phyloP scores from a whole-genome alignment of 1,140 invertebrate genomes.

The Hydropsyche tenuis region DNA sequence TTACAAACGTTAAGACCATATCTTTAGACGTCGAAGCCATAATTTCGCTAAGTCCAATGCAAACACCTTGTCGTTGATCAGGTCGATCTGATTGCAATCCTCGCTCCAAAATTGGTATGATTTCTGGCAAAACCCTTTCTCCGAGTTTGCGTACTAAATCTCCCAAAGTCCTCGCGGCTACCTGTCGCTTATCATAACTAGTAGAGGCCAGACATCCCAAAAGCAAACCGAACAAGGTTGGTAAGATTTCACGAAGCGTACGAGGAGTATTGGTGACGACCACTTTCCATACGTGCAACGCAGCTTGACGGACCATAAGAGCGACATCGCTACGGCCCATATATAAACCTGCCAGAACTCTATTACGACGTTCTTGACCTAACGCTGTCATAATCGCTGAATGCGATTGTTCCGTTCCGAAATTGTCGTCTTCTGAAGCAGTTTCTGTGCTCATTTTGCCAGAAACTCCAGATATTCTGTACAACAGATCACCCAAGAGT shows the following conservation, averaged over 20 bases:
- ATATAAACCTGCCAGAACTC: constrained; percentile 94
- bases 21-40: constrained; percentile 95
- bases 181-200: constrained; percentile 94
- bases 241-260: constrained; percentile 95
- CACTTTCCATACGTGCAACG: constrained; percentile 98
- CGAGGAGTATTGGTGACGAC: constrained; percentile 96
- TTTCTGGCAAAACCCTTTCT: constrained; percentile 96
- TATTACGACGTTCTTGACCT: constrained; percentile 87
- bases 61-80: constrained; percentile 97
- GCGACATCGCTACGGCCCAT: constrained; percentile 98
- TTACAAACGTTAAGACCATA: constrained; percentile 92
- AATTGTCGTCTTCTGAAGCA: constrained; percentile 97
- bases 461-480: constrained; percentile 95
- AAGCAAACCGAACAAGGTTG: constrained; percentile 90
- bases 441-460: constrained; percentile 99
- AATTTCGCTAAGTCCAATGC: constrained; percentile 97
- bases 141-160: constrained; percentile 98
- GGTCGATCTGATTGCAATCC: constrained; percentile 89
- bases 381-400: constrained; percentile 87
- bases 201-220: constrained; percentile 93
- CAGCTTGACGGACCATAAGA: constrained; percentile 95
- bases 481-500: constrained; percentile 94
- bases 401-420: constrained; percentile 97
- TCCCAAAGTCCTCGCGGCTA: constrained; percentile 94
- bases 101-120: constrained; percentile 95